Evolutionary conservation across 2,797 vertebrate genomes (phyloP).

Genomic region (Eremophila alpestris): DNA sequence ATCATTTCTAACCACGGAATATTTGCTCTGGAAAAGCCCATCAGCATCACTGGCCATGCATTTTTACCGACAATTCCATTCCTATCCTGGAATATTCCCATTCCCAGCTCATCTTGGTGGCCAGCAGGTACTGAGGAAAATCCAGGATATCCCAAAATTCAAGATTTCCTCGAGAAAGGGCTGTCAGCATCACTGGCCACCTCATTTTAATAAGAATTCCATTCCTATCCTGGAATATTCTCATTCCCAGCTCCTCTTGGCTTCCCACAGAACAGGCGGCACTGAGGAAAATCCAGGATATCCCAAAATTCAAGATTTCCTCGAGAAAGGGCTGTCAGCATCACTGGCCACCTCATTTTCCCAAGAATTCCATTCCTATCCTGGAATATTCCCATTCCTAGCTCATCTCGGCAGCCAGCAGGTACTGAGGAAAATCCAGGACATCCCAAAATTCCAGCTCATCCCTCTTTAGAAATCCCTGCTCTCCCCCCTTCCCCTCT

Average conservation of each 20-base stretch:
- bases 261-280: fast-evolving
- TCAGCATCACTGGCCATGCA: not conserved
- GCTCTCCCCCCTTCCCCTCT: not conserved
- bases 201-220: not conserved
- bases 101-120: not conserved
- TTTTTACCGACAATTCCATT: no score
- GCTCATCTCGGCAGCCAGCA: no score
- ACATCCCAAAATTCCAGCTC: not conserved
- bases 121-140: not conserved
- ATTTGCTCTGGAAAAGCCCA: not conserved
- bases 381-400: not conserved
- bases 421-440: not conserved
- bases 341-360: not conserved
- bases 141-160: not conserved
- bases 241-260: no score
- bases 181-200: no score
- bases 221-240: not conserved
- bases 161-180: no score
- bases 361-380: not conserved
- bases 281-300: not conserved
- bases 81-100: not conserved
- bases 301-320: not conserved
- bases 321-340: fast-evolving
- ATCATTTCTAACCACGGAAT: fast-evolving
- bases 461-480: not conserved